Evolutionary conservation across 53 echinoderm and acorn worm genomes (phyloP), one percentile per base, ranked within the genome.

Genomic region (Arbacia lixula): DNA sequence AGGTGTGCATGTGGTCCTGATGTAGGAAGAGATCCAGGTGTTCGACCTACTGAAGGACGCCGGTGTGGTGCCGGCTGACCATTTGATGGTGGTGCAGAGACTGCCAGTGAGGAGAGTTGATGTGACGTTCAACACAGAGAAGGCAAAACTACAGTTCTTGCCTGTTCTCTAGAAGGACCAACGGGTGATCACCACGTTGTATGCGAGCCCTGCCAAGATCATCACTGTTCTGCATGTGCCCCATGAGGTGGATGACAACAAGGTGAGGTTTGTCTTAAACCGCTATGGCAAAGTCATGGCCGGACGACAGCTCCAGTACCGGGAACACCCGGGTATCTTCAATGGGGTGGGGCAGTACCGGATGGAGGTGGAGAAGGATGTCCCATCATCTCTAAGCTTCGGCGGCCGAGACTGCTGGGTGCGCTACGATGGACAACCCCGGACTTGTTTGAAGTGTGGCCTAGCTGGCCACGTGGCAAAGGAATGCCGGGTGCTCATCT

Each of bases 291-390:
- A 65, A 34, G 77, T 86, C 1, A 22, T 76, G 0, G 78, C 67
- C 0, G 57, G 60, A 4, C 43, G 86, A 0, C 49, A 74, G 12
- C 43, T 43, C 17, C 28, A 19, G 3, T 37, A 64, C 36, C 5
- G 11, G 38, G 86, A 77, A 0, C 51, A 76, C 46, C 86, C 86
- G 0, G 29, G 19, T n/a, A 53, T 81, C 4, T 87, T 60, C 34
- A 87, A 87, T 40, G 88, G 88, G 14, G 41, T 53, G 1, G 43
- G 89, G 1, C 89, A 84, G 34, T 89, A 89, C 30, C 30, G 34
- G 26, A 74, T 89, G 65, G 65, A 74, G 21, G 2, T 89, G 9
- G 36, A 53, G 22, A 33, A 3, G 1, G 57, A 82, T 25, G 83
- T 88, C 10, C 83, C 82, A 2, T 88, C 88, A 8, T 33, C 84